These are phyloP conservation scores for Bombylius major DNA, from an alignment of 2,888 invertebrate species.

Conservation along the genomic window DNA sequence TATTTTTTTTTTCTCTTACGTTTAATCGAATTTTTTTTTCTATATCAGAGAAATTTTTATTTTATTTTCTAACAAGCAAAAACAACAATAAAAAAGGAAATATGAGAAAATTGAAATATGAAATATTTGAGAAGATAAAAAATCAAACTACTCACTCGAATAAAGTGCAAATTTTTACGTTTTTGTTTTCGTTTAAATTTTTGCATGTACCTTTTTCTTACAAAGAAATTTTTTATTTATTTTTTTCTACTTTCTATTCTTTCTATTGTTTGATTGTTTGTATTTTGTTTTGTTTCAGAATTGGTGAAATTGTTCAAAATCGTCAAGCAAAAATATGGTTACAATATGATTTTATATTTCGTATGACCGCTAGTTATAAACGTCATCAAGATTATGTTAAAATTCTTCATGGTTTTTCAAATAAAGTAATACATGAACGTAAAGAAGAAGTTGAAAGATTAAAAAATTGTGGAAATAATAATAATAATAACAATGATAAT, in stretches of 20 bases:
- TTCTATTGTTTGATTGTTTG: background rate
- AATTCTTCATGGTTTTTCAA: constrained; percentile 38
- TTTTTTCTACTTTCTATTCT: background rate
- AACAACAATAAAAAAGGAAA: background rate
- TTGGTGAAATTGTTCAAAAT: constrained; percentile 40
- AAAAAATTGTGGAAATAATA: constrained; percentile 23
- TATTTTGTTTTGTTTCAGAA: constrained; percentile 25
- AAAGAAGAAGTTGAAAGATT: constrained; percentile 31
- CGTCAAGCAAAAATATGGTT: constrained; percentile 49
- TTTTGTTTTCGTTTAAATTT: no score
- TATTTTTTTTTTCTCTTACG: no score
- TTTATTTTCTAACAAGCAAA: no score
- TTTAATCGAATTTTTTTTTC: no score
- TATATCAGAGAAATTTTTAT: no score
- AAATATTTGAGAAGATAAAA: no score
- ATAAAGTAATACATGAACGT: constrained; percentile 40
- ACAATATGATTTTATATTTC: constrained; percentile 47
- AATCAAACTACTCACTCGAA: no score
- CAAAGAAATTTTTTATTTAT: background rate
- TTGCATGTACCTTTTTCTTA: no score
- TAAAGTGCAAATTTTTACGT: no score
- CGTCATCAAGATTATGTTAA: constrained; percentile 40
- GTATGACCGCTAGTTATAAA: constrained; percentile 41
- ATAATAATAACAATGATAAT: constrained; percentile 18
- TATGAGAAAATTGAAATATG: background rate